Evolutionary conservation across 1,140 invertebrate genomes (phyloP), one percentile per base, ranked within the genome.

Genomic region (Chrysomallon squamiferum): DNA sequence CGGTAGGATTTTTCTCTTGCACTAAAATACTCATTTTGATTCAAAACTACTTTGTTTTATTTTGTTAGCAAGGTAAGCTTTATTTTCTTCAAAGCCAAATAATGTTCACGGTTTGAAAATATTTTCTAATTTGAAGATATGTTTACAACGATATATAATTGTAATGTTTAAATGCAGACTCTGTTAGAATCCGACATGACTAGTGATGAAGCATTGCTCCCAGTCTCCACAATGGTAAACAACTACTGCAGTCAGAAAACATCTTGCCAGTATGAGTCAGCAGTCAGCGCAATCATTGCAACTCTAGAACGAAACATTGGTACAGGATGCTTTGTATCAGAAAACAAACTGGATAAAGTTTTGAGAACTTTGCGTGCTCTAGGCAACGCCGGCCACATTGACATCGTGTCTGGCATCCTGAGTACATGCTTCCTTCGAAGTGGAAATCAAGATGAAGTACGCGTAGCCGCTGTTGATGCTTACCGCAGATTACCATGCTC

Each of bases 351-450:
- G 78, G 89, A 92, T 64, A 82, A 88, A 50, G 85, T 93, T 2
- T 86, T 97, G 60, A 88, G 94, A 73, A 88, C 91, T 15, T 85
- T 97, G 15, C 95, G 96, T 86, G 92, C 94, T 3, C 83, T 97
- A 25, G 94, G 93, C 20, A 97, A 97, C 78, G 92, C 94, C 71
- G 95, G 94, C 5, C 89, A 90, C 60, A 83, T 94, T 13, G 89
- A 89, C 22, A 66, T 73, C 56, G 88, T 90, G 49, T 87, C 87
- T 15, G 84, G 88, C 13, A 90, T 91, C 71, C 61, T 95, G 7
- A 87, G 84, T 2, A 80, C 88, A 41, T 93, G 93, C 74, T 89
- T 89, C 1, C 78, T 84, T 1, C 89, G 91, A 66, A 89, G 90
- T 58, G 86, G 86, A 20, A 88, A 91, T 1, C 87, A 89, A 38